A percentile compares a stretch with the other conserved stretches of the same genome.
Conservation (phyloP, 2,113 vertebrate genomes). For the Passer montanus region DNA sequence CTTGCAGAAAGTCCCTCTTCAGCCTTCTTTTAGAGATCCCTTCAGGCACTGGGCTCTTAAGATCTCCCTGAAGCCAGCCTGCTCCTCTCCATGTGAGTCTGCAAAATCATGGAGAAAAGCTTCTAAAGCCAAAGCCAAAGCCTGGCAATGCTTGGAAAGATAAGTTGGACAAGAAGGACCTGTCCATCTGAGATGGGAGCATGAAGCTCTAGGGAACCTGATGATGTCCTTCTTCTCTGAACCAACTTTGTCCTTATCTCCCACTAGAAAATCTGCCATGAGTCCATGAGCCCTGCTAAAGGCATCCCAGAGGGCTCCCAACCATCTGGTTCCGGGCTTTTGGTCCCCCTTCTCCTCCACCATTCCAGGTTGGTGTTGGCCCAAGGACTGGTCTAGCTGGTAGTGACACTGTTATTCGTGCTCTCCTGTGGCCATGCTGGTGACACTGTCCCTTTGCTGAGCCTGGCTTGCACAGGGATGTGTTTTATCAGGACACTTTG, state of each 20-base stretch:
- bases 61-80: background rate
- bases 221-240: background rate
- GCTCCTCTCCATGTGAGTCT: background rate
- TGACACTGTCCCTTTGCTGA: background rate
- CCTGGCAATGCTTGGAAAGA: background rate
- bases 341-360: background rate
- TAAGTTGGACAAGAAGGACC: background rate
- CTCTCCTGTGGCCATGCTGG: background rate
- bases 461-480: background rate
- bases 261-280: background rate
- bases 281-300: rapidly evolving
- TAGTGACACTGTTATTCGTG: background rate
- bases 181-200: background rate
- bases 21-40: background rate
- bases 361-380: background rate
- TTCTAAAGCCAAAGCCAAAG: background rate
- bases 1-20: background rate
- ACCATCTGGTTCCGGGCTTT: background rate
- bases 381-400: background rate
- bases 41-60: background rate
- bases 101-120: background rate
- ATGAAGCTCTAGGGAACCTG: background rate
- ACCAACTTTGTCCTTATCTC: background rate
- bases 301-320: background rate
- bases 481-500: background rate